A percentile compares a stretch with the other conserved stretches of the same genome.
phyloP scores from a whole-genome alignment of 2,888 invertebrate genomes.

The Meiosimyza platycephala region DNA sequence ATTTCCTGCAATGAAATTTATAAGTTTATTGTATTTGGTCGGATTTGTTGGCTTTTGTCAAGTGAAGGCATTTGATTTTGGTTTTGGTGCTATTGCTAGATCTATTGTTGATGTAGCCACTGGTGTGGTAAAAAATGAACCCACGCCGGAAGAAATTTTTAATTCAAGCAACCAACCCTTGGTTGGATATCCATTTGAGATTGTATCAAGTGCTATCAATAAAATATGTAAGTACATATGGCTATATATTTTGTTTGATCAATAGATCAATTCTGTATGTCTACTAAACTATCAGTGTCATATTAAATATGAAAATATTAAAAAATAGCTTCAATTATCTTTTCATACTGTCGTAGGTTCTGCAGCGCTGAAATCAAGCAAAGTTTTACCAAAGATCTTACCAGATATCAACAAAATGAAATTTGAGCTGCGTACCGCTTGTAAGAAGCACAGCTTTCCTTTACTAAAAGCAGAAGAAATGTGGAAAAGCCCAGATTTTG shows the following conservation, averaged over 20 bases:
- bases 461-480: conserved; percentile 56
- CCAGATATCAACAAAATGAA: conserved; percentile 60
- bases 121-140: conserved; percentile 53
- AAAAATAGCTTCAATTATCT: background rate
- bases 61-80: conserved; percentile 44
- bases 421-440: conserved; percentile 59
- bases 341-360: conserved; percentile 53
- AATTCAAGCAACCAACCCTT: conserved; percentile 61
- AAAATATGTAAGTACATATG: conserved; percentile 57
- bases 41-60: conserved; percentile 1
- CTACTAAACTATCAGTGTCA: too few species aligned
- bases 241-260: background rate
- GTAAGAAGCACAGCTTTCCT: conserved; percentile 55
- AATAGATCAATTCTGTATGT: background rate
- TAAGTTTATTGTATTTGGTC: background rate
- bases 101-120: conserved; percentile 50
- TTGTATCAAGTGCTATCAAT: conserved; percentile 57
- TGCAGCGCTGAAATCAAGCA: conserved; percentile 54
- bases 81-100: conserved; percentile 47
- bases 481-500: conserved; percentile 55
- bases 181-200: conserved; percentile 64
- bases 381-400: conserved; percentile 53
- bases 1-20: background rate
- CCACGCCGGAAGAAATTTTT: conserved; percentile 55
- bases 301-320: background rate